These are phyloP conservation scores for Andrena camellia DNA, from an alignment of 2,888 invertebrate species.

Conservation along the genomic window DNA sequence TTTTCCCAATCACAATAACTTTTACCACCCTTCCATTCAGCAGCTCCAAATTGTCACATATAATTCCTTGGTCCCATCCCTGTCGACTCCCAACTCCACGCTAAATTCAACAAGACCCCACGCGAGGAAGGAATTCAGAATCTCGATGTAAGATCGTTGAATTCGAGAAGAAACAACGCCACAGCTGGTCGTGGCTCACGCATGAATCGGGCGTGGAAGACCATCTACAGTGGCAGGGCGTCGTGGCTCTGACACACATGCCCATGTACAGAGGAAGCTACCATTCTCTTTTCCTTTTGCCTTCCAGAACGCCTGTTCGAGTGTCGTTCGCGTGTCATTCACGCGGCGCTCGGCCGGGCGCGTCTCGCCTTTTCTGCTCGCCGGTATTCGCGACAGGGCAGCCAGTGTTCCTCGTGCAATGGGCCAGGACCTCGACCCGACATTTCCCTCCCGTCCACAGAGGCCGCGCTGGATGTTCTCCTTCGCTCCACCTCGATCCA, in stretches of 20 bases:
- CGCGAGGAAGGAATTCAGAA: background rate
- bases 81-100: background rate
- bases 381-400: slow-evolving; percentile 10
- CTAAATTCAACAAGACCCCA: background rate
- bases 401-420: slow-evolving; percentile 14
- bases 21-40: background rate
- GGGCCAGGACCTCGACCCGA: background rate
- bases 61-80: too few relatives aligned
- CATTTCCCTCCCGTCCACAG: background rate
- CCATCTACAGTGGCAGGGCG: slow-evolving; percentile 23
- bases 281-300: slow-evolving; percentile 36
- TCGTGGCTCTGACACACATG: slow-evolving; percentile 72
- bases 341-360: slow-evolving; percentile 20
- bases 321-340: slow-evolving; percentile 48
- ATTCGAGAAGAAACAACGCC: background rate
- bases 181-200: slow-evolving; percentile 38
- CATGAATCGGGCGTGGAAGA: slow-evolving; percentile 30
- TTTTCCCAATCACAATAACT: background rate
- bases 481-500: background rate
- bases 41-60: background rate
- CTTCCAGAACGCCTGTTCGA: slow-evolving; percentile 19
- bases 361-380: slow-evolving; percentile 38
- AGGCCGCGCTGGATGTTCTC: background rate
- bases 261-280: slow-evolving; percentile 70
- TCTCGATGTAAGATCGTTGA: background rate